phyloP scores from a whole-genome alignment of 2,113 vertebrate genomes.

The Lycocorax pyrrhopterus region DNA sequence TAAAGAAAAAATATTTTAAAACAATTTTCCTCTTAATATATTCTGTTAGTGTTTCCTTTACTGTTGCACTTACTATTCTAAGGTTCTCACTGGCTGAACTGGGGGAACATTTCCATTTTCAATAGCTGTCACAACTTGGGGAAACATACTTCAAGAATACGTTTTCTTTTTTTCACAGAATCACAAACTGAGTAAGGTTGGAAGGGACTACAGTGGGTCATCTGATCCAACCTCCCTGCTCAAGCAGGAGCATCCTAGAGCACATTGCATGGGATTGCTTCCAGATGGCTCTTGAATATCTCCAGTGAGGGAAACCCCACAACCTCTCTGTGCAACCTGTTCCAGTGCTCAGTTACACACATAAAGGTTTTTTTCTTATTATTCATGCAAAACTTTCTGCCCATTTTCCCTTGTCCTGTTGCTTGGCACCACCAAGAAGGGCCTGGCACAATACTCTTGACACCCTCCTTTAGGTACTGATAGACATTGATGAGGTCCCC shows the following conservation, averaged over 20 bases:
- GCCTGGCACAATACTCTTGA: neutral
- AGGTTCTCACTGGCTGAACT: neutral
- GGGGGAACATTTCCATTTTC: neutral
- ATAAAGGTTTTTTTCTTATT: neutral
- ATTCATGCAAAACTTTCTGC: neutral
- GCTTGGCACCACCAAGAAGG: neutral
- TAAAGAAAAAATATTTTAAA: neutral
- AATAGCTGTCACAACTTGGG: neutral
- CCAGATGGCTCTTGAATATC: neutral
- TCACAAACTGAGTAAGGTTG: neutral
- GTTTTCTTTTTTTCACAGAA: neutral
- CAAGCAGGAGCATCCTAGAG: neutral
- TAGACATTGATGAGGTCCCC: no score
- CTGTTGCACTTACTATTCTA: neutral
- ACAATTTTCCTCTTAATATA: fast-evolving
- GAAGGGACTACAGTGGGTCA: neutral
- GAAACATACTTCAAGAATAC: neutral
- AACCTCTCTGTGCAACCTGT: neutral
- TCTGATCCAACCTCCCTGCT: neutral
- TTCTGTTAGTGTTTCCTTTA: neutral
- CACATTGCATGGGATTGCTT: neutral
- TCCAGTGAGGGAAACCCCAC: neutral
- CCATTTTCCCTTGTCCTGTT: neutral
- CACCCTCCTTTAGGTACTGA: neutral
- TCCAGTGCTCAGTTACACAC: neutral